Evolutionary conservation across 2,797 vertebrate genomes (phyloP), one percentile per base, ranked within the genome.

Genomic region (Ceryle rudis): DNA sequence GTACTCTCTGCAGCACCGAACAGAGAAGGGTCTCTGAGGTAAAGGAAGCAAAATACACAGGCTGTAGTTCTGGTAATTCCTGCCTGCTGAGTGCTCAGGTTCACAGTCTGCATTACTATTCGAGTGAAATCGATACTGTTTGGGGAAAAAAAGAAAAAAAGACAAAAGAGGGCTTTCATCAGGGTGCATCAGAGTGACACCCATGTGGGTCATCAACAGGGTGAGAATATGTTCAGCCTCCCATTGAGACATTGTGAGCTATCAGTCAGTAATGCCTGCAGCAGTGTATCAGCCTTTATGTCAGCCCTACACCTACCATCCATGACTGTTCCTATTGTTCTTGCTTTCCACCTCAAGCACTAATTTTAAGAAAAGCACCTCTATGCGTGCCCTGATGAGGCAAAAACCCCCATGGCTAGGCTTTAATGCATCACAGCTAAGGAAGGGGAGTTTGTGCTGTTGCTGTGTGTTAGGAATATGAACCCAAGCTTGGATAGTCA

Each of bases 361-460:
- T 52, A 6, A 46, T 61, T 89, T 89, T 57, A 62, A 33, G 52
- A 75, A 35, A 80, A 20, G 57, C 33, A 26, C 12, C 8, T 39
- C 1, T 0, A 0, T 0, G 1, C 25, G 28, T 21, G 5, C 54
- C 51, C 78, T 42, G 52, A 35, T 57, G 26, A 44, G 37, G 57
- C 33, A 49, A 3, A 52, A 73, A 60, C 14, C 11, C 39, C 47
- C 21, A 2, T 9, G 33, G 52, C 31, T 67, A 54, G 52, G 54
- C 41, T 90, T 39, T 74, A 47, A 52, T 1, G 42, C 39, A 37
- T 16, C 69, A 26, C 71, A 0, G 1, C 55, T 65, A 88, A 37
- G 0, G 0, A 67, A 82, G 39, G 16, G 31, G 10, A 91, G 46
- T 19, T 35, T 20, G 21, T 41, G 55, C 39, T 52, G 46, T 44